A percentile compares a stretch with the other conserved stretches of the same genome.
Conservation (phyloP, 2,888 invertebrate species). For the Cepaea hortensis region DNA sequence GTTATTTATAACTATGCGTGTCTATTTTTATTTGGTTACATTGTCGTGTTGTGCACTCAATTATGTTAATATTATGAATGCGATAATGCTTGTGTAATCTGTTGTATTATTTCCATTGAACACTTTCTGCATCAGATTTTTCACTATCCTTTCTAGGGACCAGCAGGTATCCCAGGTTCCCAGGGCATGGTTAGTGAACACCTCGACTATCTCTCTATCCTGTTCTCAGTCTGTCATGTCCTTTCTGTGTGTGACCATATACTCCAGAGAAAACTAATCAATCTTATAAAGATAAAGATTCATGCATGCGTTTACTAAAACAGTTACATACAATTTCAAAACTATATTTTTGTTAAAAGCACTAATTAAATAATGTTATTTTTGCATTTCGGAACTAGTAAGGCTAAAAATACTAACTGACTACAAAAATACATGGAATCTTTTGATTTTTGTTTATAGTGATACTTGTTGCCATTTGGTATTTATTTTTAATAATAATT, state of each 20-base stretch:
- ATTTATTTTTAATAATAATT: background rate
- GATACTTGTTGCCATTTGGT: background rate
- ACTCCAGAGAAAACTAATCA: background rate
- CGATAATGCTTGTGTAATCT: background rate
- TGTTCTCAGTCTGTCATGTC: conserved; percentile 25
- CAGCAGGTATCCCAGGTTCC: conserved; percentile 63
- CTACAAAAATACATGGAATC: no score
- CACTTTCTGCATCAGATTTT: conserved; percentile 10
- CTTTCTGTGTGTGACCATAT: background rate
- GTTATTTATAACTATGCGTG: no score
- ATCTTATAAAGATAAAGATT: background rate
- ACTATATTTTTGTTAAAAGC: no score
- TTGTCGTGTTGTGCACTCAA: background rate
- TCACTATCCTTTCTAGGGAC: conserved; percentile 61
- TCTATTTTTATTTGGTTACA: background rate
- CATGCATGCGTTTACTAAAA: background rate
- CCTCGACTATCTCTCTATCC: background rate
- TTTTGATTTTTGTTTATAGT: background rate
- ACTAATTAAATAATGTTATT: no score
- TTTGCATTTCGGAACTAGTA: no score
- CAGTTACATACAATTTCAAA: no score
- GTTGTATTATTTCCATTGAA: background rate
- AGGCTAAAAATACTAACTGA: no score
- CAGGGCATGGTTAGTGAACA: conserved; percentile 65
- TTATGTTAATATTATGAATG: background rate